Evolutionary conservation across 2,888 invertebrate genomes (phyloP).

Genomic region (Andrena bucephala): DNA sequence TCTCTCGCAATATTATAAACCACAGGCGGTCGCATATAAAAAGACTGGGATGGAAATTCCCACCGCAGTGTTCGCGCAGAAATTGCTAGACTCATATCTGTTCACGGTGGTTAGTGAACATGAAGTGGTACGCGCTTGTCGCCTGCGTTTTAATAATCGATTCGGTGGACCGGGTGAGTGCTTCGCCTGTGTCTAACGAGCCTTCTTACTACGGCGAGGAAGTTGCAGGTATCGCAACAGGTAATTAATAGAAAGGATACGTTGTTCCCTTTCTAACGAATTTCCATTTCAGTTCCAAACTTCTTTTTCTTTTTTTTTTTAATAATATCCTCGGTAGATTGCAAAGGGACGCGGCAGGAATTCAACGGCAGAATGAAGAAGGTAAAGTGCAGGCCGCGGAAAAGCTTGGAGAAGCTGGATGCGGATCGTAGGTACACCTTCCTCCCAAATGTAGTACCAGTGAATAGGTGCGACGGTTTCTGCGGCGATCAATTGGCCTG

Average conservation of each 20-base stretch:
- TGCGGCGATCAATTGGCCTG: constrained; percentile 54
- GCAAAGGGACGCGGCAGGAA: constrained; percentile 2
- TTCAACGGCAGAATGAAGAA: constrained; percentile 14
- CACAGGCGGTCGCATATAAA: constrained; percentile 27
- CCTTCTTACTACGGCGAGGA: too few species aligned
- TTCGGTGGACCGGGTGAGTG: too few species aligned
- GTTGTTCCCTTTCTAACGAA: too few species aligned
- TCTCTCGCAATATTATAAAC: not conserved
- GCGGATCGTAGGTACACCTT: constrained; percentile 42
- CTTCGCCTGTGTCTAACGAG: too few species aligned
- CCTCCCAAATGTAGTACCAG: constrained; percentile 46
- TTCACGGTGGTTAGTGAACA: not conserved
- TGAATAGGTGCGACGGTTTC: constrained; percentile 60
- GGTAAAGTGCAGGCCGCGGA: constrained; percentile 47
- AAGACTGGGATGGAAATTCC: constrained; percentile 15
- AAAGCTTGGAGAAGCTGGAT: constrained; percentile 46
- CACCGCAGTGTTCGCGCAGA: not conserved
- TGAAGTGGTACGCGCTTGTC: not conserved
- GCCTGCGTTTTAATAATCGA: not conserved
- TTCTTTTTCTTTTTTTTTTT: not conserved
- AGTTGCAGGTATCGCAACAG: too few species aligned
- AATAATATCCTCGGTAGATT: constrained; percentile 26
- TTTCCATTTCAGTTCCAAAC: too few species aligned
- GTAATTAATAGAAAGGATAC: too few species aligned
- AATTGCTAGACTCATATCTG: too few species aligned